Percentiles rank a stretch among this genome's conserved stretches.
Evolutionary conservation across 2,113 vertebrate species (phyloP).

Genomic region (Misgurnus anguillicaudatus): DNA sequence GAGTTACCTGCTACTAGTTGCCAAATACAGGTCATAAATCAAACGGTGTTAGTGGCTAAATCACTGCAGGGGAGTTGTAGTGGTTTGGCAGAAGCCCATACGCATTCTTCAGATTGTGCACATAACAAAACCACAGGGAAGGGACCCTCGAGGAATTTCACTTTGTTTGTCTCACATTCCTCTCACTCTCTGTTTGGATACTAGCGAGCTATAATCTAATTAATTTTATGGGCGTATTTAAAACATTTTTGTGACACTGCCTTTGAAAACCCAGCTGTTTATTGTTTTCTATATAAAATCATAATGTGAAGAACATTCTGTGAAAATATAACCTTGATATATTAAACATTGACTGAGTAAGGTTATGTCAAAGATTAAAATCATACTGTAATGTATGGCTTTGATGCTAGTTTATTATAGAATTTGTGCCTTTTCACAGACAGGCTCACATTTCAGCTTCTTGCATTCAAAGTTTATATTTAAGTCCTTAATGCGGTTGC

Average conservation of each 20-base stretch:
- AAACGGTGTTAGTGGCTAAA: conserved; percentile 20
- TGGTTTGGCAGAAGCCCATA: conserved; percentile 3
- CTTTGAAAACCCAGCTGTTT: no score
- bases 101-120: conserved; percentile 49
- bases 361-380: no score
- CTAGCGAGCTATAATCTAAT: background rate
- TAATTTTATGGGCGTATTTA: background rate
- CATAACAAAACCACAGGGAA: conserved; percentile 48
- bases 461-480: no score
- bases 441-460: no score
- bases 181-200: background rate
- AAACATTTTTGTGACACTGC: background rate
- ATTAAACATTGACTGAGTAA: no score
- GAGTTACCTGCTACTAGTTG: conserved; percentile 9
- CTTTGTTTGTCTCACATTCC: conserved; percentile 19
- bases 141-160: conserved; percentile 25
- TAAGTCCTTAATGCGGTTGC: no score
- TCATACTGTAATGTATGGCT: no score
- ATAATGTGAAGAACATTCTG: no score
- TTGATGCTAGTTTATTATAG: no score
- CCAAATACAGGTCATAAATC: conserved; percentile 36
- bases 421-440: no score
- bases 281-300: no score
- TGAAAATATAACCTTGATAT: no score
- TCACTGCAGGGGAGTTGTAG: conserved; percentile 8